Evolutionary conservation across 2,113 vertebrate species (phyloP).

Genomic region (Fukomys damarensis): DNA sequence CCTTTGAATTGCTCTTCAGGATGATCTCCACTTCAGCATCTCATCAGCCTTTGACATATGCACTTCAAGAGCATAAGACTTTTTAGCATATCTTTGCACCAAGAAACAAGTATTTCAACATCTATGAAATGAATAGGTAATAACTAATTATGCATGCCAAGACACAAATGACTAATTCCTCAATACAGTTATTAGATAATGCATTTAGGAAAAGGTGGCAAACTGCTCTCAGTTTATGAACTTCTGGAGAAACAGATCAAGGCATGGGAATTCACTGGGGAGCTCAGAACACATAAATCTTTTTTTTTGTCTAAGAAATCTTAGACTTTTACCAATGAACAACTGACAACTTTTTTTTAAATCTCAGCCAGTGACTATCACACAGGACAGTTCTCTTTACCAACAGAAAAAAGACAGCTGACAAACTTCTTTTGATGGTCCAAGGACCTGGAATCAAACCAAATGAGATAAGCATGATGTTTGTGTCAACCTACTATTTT

Average conservation of each 20-base stretch:
- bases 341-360: too few relatives aligned
- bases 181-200: conserved; percentile 93
- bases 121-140: conserved; percentile 96
- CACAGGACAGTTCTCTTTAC: conserved; percentile 85
- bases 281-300: conserved; percentile 95
- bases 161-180: conserved; percentile 96
- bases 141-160: conserved; percentile 98
- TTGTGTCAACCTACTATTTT: conserved; percentile 93
- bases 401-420: conserved; percentile 86
- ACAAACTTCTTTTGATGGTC: background rate
- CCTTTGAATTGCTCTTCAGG: conserved; percentile 96
- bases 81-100: conserved; percentile 92
- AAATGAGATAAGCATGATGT: background rate
- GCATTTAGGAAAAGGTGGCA: conserved; percentile 96
- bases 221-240: conserved; percentile 97
- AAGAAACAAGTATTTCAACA: conserved; percentile 94
- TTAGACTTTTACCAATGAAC: too few relatives aligned
- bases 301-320: conserved; percentile 84
- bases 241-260: conserved; percentile 95
- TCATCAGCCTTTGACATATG: conserved; percentile 95
- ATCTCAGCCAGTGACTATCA: conserved; percentile 99
- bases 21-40: conserved; percentile 97
- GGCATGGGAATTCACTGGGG: conserved; percentile 89
- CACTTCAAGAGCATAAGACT: conserved; percentile 92
- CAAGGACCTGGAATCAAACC: background rate